A percentile compares a stretch with the other conserved stretches of the same genome.
Evolutionary conservation across 2,797 vertebrate genomes (phyloP).

Genomic region (Tolypeutes matacus): DNA sequence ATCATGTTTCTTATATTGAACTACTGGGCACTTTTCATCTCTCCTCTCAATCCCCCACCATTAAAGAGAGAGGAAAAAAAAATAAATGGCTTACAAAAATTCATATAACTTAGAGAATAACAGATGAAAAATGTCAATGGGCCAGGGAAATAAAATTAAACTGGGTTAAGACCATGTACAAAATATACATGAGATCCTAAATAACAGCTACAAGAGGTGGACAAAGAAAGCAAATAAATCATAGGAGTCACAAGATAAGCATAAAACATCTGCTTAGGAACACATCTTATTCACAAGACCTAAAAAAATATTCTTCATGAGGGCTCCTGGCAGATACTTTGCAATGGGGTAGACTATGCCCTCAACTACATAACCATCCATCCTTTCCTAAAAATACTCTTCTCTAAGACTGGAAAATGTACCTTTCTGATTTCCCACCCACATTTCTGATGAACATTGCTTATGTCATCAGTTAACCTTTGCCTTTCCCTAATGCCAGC

Average conservation of each 20-base stretch:
- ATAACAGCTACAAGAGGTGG: neutral
- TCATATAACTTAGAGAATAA: neutral
- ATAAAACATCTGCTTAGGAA: neutral
- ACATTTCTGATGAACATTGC: neutral
- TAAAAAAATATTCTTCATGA: neutral
- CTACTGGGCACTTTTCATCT: neutral
- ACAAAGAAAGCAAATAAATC: neutral
- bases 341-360: neutral
- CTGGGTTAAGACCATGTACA: neutral
- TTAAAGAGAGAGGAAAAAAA: neutral
- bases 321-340: neutral
- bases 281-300: neutral
- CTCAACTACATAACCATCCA: neutral
- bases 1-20: conserved; percentile 21
- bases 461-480: neutral
- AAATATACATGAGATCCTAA: conserved; percentile 27
- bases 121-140: neutral
- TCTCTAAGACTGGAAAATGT: neutral
- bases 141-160: conserved; percentile 47
- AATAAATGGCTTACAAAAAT: conserved; percentile 11
- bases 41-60: neutral
- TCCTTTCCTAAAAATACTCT: conserved; percentile 11
- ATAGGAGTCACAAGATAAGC: neutral
- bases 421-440: neutral
- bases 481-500: neutral